Conservation (phyloP, 2,113 vertebrate genomes). For the Colius striatus region DNA sequence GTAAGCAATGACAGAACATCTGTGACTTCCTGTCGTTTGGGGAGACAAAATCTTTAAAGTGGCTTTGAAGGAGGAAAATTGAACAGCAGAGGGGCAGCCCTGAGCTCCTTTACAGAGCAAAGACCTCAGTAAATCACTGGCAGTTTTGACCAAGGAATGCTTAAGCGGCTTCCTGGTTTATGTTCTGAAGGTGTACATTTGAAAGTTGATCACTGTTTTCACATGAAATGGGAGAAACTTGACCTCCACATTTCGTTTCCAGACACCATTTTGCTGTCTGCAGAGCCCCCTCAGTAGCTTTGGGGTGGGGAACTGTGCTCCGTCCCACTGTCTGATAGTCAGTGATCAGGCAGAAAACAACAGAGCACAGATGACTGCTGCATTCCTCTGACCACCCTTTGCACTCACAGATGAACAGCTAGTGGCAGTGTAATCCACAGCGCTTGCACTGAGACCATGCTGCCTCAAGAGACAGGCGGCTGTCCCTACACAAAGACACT, state of each 20-base stretch:
- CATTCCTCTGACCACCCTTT: neutral
- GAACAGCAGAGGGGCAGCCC: neutral
- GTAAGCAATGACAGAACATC: constrained; percentile 73
- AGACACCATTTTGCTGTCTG: neutral
- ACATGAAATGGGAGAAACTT: neutral
- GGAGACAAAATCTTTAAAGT: constrained; percentile 7
- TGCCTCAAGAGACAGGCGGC: neutral
- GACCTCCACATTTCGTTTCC: neutral
- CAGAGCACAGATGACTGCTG: neutral
- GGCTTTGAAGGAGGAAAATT: neutral
- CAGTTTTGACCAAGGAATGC: neutral
- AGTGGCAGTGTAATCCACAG: neutral
- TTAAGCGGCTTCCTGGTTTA: neutral
- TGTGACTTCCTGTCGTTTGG: neutral
- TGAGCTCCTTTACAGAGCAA: neutral
- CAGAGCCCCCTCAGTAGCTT: neutral
- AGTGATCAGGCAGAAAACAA: neutral
- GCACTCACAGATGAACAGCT: neutral
- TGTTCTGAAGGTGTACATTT: neutral
- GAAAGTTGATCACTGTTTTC: neutral
- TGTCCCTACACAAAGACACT: neutral
- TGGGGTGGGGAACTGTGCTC: neutral
- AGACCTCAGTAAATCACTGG: neutral
- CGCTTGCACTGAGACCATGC: neutral
- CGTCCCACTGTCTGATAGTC: neutral